phyloP scores from a whole-genome alignment of 2,888 invertebrate species.

The Lasioglossum calceatum region DNA sequence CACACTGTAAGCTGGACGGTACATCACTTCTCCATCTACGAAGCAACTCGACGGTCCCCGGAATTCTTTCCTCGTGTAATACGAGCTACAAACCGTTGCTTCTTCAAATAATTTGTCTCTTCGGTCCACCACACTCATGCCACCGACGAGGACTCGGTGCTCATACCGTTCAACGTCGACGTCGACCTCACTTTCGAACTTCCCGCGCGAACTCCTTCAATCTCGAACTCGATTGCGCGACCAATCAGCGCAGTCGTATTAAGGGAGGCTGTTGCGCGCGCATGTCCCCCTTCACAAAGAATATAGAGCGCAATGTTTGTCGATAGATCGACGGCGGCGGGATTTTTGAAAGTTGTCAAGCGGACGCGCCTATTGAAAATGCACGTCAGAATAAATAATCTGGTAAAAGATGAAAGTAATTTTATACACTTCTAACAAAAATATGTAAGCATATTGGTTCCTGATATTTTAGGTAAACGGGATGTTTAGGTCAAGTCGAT shows the following conservation, averaged over 20 bases:
- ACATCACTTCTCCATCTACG: background rate
- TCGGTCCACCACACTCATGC: background rate
- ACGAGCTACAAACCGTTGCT: background rate
- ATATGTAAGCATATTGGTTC: background rate
- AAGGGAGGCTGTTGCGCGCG: background rate
- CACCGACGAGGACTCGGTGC: too few relatives aligned
- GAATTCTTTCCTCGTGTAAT: background rate
- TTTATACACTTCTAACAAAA: too few relatives aligned
- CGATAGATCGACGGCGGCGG: background rate
- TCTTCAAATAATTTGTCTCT: background rate
- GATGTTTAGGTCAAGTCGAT: background rate
- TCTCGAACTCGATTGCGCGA: background rate
- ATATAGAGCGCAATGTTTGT: background rate
- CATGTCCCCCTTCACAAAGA: background rate
- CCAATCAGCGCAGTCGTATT: conserved; percentile 26
- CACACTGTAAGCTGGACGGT: too few relatives aligned
- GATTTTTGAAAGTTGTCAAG: background rate
- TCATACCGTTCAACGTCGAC: background rate
- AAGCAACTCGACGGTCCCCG: background rate
- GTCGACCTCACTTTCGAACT: too few relatives aligned
- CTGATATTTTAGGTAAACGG: background rate
- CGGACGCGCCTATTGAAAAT: too few relatives aligned
- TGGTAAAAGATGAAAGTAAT: too few relatives aligned
- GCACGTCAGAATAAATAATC: too few relatives aligned
- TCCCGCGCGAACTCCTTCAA: conserved; percentile 6